These are phyloP conservation scores for Hippocampus barbouri DNA, from an alignment of 2,113 vertebrate species.

Conservation along the genomic window DNA sequence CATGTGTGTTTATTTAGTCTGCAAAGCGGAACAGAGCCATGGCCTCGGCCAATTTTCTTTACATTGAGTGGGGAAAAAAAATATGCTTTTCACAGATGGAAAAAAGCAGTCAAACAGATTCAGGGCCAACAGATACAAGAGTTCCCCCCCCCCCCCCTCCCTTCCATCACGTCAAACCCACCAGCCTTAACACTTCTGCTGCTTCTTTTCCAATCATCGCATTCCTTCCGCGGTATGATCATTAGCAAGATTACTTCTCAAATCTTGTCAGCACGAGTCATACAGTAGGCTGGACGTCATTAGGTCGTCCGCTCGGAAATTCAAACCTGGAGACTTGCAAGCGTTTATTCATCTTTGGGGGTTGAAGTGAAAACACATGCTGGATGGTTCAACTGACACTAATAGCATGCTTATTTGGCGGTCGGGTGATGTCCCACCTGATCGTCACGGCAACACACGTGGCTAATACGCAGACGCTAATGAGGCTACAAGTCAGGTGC, in stretches of 20 bases:
- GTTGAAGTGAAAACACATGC: slow-evolving; percentile 4
- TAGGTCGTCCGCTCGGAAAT: neutral
- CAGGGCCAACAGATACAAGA: slow-evolving; percentile 67
- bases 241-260: neutral
- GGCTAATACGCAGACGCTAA: neutral
- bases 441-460: neutral
- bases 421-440: neutral
- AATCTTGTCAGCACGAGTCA: slow-evolving; percentile 7
- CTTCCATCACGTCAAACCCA: slow-evolving; percentile 17
- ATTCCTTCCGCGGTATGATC: neutral
- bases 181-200: slow-evolving; percentile 11
- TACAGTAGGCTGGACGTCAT: neutral
- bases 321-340: neutral
- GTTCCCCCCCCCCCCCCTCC: slow-evolving; percentile 3
- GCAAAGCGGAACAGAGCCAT: slow-evolving; percentile 63
- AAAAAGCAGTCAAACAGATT: slow-evolving; percentile 64
- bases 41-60: slow-evolving; percentile 68
- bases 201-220: slow-evolving; percentile 14
- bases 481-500: neutral
- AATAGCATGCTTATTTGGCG: neutral
- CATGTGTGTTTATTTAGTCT: slow-evolving; percentile 74
- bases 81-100: slow-evolving; percentile 65
- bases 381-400: slow-evolving; percentile 4
- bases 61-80: slow-evolving; percentile 67
- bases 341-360: neutral